phyloP scores from a whole-genome alignment of 2,888 invertebrate species.

The Bedellia somnulentella region DNA sequence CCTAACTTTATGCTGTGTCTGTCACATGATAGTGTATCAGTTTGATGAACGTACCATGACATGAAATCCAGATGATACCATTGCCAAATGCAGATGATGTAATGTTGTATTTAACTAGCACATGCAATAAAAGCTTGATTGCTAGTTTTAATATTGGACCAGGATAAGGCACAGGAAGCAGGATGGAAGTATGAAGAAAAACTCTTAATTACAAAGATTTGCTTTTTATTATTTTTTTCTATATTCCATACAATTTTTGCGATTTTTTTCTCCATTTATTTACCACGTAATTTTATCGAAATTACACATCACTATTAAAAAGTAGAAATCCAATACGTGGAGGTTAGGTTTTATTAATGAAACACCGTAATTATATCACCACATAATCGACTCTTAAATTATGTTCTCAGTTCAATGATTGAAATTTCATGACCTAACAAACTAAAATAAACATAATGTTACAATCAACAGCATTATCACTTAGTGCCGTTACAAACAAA shows the following conservation, averaged over 20 bases:
- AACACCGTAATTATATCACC: constrained; percentile 48
- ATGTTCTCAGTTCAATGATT: constrained; percentile 42
- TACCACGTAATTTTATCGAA: constrained; percentile 41
- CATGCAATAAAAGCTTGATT: no score
- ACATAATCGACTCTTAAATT: constrained; percentile 47
- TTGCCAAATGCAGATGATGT: no score
- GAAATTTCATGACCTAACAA: constrained; percentile 42
- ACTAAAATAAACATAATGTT: constrained; percentile 40
- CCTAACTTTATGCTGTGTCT: no score
- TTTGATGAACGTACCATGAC: no score
- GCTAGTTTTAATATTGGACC: not conserved
- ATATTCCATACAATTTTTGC: constrained; percentile 56
- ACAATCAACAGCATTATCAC: constrained; percentile 23
- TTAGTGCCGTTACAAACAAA: constrained; percentile 30
- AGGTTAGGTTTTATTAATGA: constrained; percentile 53
- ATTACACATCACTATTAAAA: constrained; percentile 55
- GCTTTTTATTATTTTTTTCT: constrained; percentile 57
- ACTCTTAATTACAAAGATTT: constrained; percentile 51
- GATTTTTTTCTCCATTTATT: constrained; percentile 46
- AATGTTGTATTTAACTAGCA: no score
- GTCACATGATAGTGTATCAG: no score
- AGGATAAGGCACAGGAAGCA: not conserved
- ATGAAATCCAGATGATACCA: no score
- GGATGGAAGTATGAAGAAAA: constrained; percentile 23
- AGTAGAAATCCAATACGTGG: constrained; percentile 54